These are phyloP conservation scores for Poeciliopsis occidentalis DNA, from an alignment of 2,113 vertebrate genomes.

Conservation along the genomic window DNA sequence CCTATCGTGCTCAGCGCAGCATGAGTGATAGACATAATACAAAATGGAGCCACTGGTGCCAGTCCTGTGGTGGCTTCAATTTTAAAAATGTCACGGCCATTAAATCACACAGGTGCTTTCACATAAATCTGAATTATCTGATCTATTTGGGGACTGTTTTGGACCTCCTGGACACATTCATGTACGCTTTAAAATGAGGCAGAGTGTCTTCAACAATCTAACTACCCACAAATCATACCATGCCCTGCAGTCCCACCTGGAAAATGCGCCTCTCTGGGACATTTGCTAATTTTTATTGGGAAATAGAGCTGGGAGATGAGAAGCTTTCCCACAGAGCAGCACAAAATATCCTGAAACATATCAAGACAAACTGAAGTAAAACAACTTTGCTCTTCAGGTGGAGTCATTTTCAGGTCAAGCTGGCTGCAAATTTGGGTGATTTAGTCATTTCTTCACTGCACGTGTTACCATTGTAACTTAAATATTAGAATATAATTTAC, in stretches of 20 bases:
- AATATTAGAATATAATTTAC: too few relatives aligned
- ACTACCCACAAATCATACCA: conserved; percentile 21
- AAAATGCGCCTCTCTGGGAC: conserved; percentile 20
- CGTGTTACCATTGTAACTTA: too few relatives aligned
- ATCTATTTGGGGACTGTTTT: conserved; percentile 17
- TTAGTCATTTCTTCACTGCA: background rate
- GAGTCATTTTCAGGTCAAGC: too few relatives aligned
- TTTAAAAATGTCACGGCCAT: conserved; percentile 33
- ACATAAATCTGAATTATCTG: conserved; percentile 26
- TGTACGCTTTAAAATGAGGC: conserved; percentile 21
- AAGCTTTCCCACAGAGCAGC: conserved; percentile 37
- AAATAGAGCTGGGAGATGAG: conserved; percentile 45
- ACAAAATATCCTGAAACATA: background rate
- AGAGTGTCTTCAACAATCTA: conserved; percentile 11
- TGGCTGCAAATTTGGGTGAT: too few relatives aligned
- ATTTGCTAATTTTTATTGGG: conserved; percentile 32
- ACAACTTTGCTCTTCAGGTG: background rate
- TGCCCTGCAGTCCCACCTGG: conserved; percentile 19
- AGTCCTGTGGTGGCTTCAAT: conserved; percentile 16
- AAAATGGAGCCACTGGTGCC: conserved; percentile 9
- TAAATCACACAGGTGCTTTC: conserved; percentile 26
- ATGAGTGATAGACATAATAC: conserved; percentile 4
- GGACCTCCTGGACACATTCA: conserved; percentile 1
- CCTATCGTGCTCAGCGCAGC: conserved; percentile 13
- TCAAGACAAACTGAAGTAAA: background rate